Base-by-base conservation (phyloP, 92 coral and sea anemone species). In the Porites cylindrica region DNA sequence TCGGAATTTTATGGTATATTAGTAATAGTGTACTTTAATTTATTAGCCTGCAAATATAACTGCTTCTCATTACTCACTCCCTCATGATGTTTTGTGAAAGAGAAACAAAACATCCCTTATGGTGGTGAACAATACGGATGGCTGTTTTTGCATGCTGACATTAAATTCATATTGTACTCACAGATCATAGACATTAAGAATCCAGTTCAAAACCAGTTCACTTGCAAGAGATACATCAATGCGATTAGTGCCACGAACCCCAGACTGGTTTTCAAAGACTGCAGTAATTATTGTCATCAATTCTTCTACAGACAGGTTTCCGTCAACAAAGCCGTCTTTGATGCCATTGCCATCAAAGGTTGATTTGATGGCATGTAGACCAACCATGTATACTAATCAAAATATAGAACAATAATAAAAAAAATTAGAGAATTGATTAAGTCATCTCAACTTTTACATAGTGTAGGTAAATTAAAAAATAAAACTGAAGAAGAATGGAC, bases 141-240 rank as follows among this genome's bases (percentile, higher is more conserved):
- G 47, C 47, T 38, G 47, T 38, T 38, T 38, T 38, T 38, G 47
- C 47, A 29, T 2, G 32, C 4, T 29, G 32, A 29, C 32, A 29
- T 29, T 26, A 26, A 26, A 26, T 29, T 29, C 32, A 29, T 29
- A 26, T 26, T 26, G 52, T 50, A 82, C 99, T 97, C 85, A 97
- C 99, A 91, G 97, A 63, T 97, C 99, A 92, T 95, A 95, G 38
- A 91, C 92, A 93, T 97, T 97, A 2, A 97, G 84, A 16, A 97
- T 82, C 99, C 98, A 95, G 83, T 97, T 97, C 6, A 97, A 92
- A 0, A 93, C 92, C 66, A 97, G 93, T 84, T 97, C 99, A 76
- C 91, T 94, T 61, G 96, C 96, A 60, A 89, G 84, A 7, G 95
- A 91, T 14, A 93, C 85, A 68, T 97, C 88, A 2, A 97, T 85